A percentile compares a stretch with the other conserved stretches of the same genome.
These are phyloP conservation scores for Steinernema feltiae DNA, from an alignment of 1,140 invertebrate genomes.

Conservation along the genomic window DNA sequence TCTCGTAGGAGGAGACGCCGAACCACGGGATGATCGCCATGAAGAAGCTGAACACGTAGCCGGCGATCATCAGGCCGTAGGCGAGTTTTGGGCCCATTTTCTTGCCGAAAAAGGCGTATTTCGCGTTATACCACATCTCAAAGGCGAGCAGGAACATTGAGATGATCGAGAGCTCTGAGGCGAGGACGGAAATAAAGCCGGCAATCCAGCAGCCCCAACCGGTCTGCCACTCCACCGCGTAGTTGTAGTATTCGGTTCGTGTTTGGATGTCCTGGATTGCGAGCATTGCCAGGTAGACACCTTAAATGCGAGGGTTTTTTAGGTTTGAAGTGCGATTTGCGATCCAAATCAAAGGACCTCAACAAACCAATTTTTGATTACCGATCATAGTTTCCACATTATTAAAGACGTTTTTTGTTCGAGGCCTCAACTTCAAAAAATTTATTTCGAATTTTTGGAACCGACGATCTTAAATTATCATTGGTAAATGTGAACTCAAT, in stretches of 20 bases:
- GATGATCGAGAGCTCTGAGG: slow-evolving; percentile 87
- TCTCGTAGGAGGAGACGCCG: slow-evolving; percentile 79
- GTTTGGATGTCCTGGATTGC: slow-evolving; percentile 94
- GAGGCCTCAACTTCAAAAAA: too few relatives aligned
- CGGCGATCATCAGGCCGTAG: slow-evolving; percentile 77
- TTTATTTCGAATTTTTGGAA: too few relatives aligned
- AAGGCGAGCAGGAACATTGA: slow-evolving; percentile 92
- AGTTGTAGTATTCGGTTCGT: slow-evolving; percentile 87
- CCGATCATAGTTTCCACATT: too few relatives aligned
- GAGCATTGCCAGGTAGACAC: slow-evolving; percentile 82
- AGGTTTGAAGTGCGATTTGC: too few relatives aligned
- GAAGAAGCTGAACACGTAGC: slow-evolving; percentile 80
- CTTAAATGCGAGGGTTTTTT: too few relatives aligned
- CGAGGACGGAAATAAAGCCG: slow-evolving; percentile 88
- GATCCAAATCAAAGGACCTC: too few relatives aligned
- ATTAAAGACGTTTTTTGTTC: too few relatives aligned
- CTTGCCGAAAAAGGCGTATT: slow-evolving; percentile 62
- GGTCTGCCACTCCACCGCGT: slow-evolving; percentile 94
- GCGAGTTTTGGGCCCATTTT: slow-evolving; percentile 68
- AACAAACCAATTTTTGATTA: too few relatives aligned
- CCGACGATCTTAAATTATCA: too few relatives aligned
- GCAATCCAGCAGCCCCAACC: slow-evolving; percentile 83
- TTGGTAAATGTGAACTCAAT: too few relatives aligned
- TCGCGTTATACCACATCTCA: slow-evolving; percentile 64
- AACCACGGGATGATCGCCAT: slow-evolving; percentile 83